A percentile compares a stretch with the other conserved stretches of the same genome.
Evolutionary conservation across 2,888 invertebrate genomes (phyloP).

Genomic region (Podotricha telesiphe): DNA sequence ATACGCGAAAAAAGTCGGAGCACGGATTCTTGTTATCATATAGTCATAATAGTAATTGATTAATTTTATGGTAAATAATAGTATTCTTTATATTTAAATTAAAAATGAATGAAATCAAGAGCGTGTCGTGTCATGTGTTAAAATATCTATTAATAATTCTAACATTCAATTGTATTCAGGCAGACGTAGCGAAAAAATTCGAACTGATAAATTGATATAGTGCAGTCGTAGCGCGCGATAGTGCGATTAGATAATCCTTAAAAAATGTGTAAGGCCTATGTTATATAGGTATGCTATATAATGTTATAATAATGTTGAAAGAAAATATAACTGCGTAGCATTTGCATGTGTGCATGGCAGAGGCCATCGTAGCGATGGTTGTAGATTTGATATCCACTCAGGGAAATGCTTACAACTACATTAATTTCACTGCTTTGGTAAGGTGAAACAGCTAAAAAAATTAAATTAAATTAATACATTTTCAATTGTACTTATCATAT

Average conservation of each 20-base stretch:
- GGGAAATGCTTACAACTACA: no score
- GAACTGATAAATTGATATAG: conserved; percentile 35
- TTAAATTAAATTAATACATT: neutral
- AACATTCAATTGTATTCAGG: conserved; percentile 33
- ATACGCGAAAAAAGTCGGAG: no score
- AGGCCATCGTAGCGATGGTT: no score
- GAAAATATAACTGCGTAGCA: no score
- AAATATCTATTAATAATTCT: conserved; percentile 23
- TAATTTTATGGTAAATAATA: neutral
- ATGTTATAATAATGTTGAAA: neutral
- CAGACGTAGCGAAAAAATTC: conserved; percentile 31
- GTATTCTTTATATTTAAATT: neutral
- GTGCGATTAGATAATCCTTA: conserved; percentile 74
- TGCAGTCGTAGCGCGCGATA: conserved; percentile 63
- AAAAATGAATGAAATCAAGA: neutral
- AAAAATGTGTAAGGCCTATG: conserved; percentile 67
- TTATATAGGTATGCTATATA: conserved; percentile 48
- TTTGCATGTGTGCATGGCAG: no score
- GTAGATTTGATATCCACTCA: no score
- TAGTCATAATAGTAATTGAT: neutral
- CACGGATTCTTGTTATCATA: neutral
- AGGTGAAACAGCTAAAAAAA: no score
- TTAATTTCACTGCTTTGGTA: no score
- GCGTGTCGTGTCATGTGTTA: neutral
- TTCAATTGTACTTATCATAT: neutral